Percentiles rank a stretch among this genome's conserved stretches.
Conservation (phyloP, 2,113 vertebrate species). For the Channa maculata region DNA sequence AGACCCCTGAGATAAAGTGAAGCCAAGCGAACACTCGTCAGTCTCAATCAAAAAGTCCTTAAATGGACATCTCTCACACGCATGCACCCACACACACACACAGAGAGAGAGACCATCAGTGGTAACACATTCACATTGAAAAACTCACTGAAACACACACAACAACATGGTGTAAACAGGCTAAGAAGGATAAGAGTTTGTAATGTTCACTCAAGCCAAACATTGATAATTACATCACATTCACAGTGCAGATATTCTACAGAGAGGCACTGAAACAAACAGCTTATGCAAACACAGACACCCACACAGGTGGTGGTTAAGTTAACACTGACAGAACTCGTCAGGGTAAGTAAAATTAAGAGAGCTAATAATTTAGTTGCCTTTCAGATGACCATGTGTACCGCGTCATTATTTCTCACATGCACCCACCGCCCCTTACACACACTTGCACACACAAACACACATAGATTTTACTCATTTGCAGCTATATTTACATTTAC, state of each 20-base stretch:
- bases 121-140: constrained; percentile 9
- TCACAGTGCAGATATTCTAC: not conserved
- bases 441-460: not conserved
- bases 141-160: constrained; percentile 8
- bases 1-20: constrained; percentile 44
- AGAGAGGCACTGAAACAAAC: not conserved
- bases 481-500: too few species aligned
- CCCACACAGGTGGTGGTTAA: constrained; percentile 32
- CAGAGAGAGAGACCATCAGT: not conserved
- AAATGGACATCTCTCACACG: constrained; percentile 32
- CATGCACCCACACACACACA: not conserved
- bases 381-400: constrained; percentile 28
- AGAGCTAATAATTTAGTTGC: constrained; percentile 45
- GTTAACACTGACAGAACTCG: constrained; percentile 48
- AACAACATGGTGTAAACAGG: not conserved
- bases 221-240: not conserved
- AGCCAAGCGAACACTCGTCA: constrained; percentile 48
- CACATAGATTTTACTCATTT: too few species aligned
- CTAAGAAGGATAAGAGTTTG: not conserved
- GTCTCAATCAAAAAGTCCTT: constrained; percentile 56
- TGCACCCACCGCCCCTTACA: not conserved
- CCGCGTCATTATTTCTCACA: constrained; percentile 8
- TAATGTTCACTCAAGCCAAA: too few species aligned
- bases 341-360: constrained; percentile 46
- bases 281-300: not conserved